These are phyloP conservation scores for Sebastes reedi DNA, from an alignment of 2,797 vertebrate species.

Conservation along the genomic window DNA sequence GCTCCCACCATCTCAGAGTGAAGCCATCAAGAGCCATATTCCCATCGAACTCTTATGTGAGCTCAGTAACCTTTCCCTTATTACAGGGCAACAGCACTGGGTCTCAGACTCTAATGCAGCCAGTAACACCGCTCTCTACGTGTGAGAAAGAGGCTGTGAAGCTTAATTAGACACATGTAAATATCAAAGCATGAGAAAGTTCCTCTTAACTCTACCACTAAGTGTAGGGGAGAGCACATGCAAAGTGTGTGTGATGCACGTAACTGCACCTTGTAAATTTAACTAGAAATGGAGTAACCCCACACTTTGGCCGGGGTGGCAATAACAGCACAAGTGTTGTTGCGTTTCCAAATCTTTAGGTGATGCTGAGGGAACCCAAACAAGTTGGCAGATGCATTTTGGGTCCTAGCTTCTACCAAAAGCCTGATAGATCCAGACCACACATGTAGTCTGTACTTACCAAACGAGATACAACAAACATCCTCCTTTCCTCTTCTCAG, in stretches of 20 bases:
- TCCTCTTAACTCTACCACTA: conserved; percentile 77
- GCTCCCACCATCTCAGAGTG: conserved; percentile 5
- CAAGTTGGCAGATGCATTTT: conserved; percentile 49
- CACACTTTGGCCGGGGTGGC: conserved; percentile 35
- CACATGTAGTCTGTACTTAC: conserved; percentile 80
- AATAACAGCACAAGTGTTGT: conserved; percentile 26
- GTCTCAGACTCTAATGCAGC: conserved; percentile 59
- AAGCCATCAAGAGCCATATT: conserved; percentile 33
- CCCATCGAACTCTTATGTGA: conserved; percentile 43
- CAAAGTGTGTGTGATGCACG: conserved; percentile 70
- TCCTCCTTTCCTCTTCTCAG: conserved; percentile 74
- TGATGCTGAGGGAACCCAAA: conserved; percentile 52
- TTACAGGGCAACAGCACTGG: conserved; percentile 64
- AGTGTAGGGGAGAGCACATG: conserved; percentile 70
- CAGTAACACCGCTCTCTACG: conserved; percentile 47
- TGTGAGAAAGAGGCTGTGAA: conserved; percentile 62
- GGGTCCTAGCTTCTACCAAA: conserved; percentile 31
- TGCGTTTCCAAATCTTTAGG: conserved; percentile 43
- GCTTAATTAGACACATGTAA: conserved; percentile 79
- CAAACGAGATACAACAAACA: conserved; percentile 73
- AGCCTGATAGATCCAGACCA: conserved; percentile 74
- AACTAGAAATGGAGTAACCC: conserved; percentile 53
- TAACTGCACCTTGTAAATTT: conserved; percentile 65
- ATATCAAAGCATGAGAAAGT: conserved; percentile 84
- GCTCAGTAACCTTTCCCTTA: conserved; percentile 52